Base-by-base conservation (phyloP, 2,888 invertebrate species). In the Brenthis daphne region DNA sequence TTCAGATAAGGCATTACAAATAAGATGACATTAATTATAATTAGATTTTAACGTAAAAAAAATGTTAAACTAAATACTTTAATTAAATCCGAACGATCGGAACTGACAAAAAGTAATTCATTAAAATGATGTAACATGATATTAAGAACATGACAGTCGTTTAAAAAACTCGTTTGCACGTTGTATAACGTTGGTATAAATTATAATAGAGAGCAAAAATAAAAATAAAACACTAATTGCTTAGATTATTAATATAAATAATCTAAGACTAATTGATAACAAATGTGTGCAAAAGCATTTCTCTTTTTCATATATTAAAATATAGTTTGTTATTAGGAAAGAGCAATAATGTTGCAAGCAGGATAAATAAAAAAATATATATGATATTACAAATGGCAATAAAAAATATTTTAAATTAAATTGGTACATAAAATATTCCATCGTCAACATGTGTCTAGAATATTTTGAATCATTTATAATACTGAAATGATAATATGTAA, bases 51-150 rank as follows among this genome's bases (percentile, higher is more conserved):
- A 53, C 51, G 16, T 16, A 8, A 53, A 53, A n/a, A 53, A 53
- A 53, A 53, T 53, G n/a, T 53, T 3, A 16, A 53, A 53, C 51
- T 4, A 16, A n/a, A 8, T 14, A 53, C 16, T 53, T 53, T 53
- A 53, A 56, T 56, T 29, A 56, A 50, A 60, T 29, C 47, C 4
- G 29, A 29, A 24, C n/a, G 33, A n/a, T n/a, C 33, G 33, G 12
- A 14, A 51, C 50, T 51, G 61, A 51, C 51, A 50, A 51, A 50
- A 61, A 58, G 14, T 58, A n/a, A 58, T 47, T 24, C 33, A 50
- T 29, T 51, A n/a, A 51, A 50, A 43, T 53, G 24, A 58, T 57
- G 12, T 57, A 57, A 57, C 48, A 24, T 12, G 20, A 24, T 64
- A 47, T 43, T 20, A 3, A 16, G 16, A 47, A 16, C 13, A 13